Evolutionary conservation across 2,113 vertebrate species (phyloP).

Genomic region (Ctenodactylus gundi): DNA sequence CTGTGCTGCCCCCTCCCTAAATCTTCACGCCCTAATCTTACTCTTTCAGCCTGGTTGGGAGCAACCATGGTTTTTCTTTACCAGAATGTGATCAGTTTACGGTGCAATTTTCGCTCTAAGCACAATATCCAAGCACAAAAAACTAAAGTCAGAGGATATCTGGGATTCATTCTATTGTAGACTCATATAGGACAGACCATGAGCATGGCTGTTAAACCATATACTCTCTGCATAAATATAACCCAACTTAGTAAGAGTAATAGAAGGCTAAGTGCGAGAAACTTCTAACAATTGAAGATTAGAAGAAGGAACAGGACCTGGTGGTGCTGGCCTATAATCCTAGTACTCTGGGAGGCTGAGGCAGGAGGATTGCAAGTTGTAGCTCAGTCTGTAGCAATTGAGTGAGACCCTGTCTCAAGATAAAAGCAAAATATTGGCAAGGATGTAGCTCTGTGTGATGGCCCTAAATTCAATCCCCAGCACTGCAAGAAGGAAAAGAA

Average conservation of each 20-base stretch:
- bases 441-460: no score
- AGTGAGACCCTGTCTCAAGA: no score
- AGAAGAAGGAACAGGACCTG: background rate
- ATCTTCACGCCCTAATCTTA: rapidly evolving
- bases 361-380: no score
- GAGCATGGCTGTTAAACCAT: background rate
- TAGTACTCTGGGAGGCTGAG: no score
- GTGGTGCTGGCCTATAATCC: no score
- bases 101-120: background rate
- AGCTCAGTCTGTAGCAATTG: no score
- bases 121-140: background rate
- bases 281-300: background rate
- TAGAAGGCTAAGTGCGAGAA: background rate
- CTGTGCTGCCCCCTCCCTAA: background rate
- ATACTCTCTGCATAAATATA: background rate
- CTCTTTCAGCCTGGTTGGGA: background rate
- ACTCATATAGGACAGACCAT: background rate
- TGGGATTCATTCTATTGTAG: background rate
- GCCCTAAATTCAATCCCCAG: no score
- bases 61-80: background rate
- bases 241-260: background rate
- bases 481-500: no score
- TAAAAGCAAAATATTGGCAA: no score
- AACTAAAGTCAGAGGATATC: background rate
- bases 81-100: background rate